Percentiles rank a stretch among this genome's conserved stretches.
phyloP scores from a whole-genome alignment of 1,140 invertebrate species.

The Teleopsis dalmanni region DNA sequence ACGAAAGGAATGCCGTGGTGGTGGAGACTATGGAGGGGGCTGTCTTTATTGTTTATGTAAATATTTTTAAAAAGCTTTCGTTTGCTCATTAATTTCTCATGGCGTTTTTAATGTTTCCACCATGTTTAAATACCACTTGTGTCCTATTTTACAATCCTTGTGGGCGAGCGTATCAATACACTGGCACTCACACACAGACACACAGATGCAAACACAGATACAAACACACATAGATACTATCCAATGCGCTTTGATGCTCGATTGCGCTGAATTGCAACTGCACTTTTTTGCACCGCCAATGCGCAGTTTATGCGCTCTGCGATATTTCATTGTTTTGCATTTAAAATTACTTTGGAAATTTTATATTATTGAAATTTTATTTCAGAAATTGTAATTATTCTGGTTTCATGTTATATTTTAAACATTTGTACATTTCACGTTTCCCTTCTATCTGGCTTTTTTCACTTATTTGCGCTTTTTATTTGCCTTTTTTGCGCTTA shows the following conservation, averaged over 20 bases:
- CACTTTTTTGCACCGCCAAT: not conserved
- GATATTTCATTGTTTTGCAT: conserved; percentile 19
- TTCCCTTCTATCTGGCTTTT: too few species aligned
- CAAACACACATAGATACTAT: too few species aligned
- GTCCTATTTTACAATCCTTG: not conserved
- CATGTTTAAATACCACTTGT: conserved; percentile 5
- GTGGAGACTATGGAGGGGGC: too few species aligned
- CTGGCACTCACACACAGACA: not conserved
- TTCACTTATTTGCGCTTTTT: too few species aligned
- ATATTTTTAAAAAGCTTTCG: conserved; percentile 41
- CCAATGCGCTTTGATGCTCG: too few species aligned
- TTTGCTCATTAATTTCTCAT: conserved; percentile 42
- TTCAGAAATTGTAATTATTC: conserved; percentile 41
- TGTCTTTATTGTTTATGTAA: conserved; percentile 32
- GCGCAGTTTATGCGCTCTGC: not conserved
- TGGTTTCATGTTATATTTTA: too few species aligned
- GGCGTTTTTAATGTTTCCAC: conserved; percentile 30
- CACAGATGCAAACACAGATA: not conserved
- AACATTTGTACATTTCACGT: too few species aligned
- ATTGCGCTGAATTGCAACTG: too few species aligned
- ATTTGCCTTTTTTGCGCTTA: too few species aligned
- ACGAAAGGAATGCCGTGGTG: not conserved
- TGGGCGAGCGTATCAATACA: not conserved
- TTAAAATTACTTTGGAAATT: conserved; percentile 41
- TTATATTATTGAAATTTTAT: conserved; percentile 41